A percentile compares a stretch with the other conserved stretches of the same genome.
Conservation (phyloP, 2,113 vertebrate genomes). For the Cygnus atratus region DNA sequence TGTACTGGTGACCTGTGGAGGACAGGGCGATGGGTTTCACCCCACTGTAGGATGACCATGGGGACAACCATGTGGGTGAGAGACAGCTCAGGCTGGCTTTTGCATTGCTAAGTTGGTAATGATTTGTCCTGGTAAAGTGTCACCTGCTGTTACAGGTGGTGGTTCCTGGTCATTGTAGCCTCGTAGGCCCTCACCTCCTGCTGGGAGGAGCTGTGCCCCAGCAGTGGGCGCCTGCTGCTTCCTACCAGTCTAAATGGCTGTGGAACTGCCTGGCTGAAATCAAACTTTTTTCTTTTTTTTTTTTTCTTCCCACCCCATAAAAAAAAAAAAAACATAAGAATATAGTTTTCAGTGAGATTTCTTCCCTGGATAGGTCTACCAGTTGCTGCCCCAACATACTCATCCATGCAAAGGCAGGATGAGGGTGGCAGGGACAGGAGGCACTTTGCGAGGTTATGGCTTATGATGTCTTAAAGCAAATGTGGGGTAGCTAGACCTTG, state of each 20-base stretch:
- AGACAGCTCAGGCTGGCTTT: not conserved
- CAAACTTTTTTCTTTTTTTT: not conserved
- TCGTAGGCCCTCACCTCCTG: rapidly evolving
- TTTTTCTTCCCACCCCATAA: no score
- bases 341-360: no score
- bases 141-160: not conserved
- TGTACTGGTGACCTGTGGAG: rapidly evolving
- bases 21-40: rapidly evolving
- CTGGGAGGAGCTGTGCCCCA: rapidly evolving
- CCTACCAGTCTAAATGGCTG: rapidly evolving
- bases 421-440: not conserved
- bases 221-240: not conserved
- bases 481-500: not conserved
- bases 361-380: not conserved
- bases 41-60: rapidly evolving
- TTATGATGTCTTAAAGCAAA: no score
- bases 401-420: not conserved
- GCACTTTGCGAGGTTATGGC: not conserved
- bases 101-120: not conserved
- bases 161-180: not conserved
- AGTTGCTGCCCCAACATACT: not conserved
- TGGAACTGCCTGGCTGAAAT: not conserved
- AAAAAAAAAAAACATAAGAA: no score
- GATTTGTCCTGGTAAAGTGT: not conserved
- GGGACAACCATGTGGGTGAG: rapidly evolving